phyloP scores from a whole-genome alignment of 1,140 invertebrate genomes.

The Eumeta japonica region DNA sequence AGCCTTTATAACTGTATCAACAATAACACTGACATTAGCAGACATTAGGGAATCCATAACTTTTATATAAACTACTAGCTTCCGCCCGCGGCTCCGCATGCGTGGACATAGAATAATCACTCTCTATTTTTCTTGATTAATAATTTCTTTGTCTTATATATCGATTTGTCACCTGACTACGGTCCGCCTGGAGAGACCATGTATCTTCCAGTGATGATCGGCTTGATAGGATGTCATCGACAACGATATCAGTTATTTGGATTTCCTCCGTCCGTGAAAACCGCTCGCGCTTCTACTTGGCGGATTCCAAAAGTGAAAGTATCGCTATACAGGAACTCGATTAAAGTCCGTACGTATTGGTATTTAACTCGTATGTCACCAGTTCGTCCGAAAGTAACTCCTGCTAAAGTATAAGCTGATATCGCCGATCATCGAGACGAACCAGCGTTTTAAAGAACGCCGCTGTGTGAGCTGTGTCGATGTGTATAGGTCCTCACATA shows the following conservation, averaged over 20 bases:
- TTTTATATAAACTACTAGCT: no score
- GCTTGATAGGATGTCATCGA: conserved; percentile 7
- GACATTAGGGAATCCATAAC: no score
- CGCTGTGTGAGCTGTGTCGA: conserved; percentile 30
- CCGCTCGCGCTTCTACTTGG: conserved; percentile 5
- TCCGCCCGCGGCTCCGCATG: no score
- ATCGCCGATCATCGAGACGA: conserved; percentile 21
- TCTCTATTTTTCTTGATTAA: no score
- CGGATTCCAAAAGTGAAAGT: conserved; percentile 22
- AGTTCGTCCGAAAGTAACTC: conserved; percentile 12
- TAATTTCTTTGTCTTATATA: no score
- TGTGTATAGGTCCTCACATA: not conserved
- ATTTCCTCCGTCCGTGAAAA: conserved; percentile 2
- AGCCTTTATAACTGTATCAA: no score
- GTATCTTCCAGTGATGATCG: conserved; percentile 6
- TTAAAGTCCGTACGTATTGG: conserved; percentile 36
- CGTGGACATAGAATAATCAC: no score
- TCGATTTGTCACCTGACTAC: no score
- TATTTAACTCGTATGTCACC: conserved; percentile 23
- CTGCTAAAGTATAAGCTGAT: conserved; percentile 44
- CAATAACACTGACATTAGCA: no score
- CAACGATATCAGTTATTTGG: conserved; percentile 1
- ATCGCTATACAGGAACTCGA: conserved; percentile 31
- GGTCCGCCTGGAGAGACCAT: conserved; percentile 1
- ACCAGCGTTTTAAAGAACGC: conserved; percentile 43